Base-by-base conservation (phyloP, 2,888 invertebrate species). In the Galerucella pusilla region DNA sequence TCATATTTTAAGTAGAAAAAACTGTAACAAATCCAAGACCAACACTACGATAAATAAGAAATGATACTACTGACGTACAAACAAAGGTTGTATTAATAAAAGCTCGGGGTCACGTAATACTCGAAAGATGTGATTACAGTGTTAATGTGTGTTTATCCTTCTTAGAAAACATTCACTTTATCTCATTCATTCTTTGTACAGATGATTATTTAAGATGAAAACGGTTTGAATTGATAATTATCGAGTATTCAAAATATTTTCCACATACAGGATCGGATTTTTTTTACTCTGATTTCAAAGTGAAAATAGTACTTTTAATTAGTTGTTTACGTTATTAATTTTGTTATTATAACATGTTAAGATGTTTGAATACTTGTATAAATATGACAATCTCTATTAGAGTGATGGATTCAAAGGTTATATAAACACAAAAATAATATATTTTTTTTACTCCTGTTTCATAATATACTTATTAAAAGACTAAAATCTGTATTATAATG, bases 11-110 rank as follows among this genome's bases (percentile, higher is more conserved):
- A 12, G 46, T 14, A 16, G 14, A 5, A 64, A 45, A 9, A 16
- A 45, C 45, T 45, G 20, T 12, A 12, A 46, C 45, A 20, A 42
- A 46, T 10, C 5, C 12, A 64, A 45, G 64, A 45, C 20, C 64
- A 16, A 11, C 12, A 45, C 20, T 6, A 0, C 9, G 11, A 64
- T 20, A n/a, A 64, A 64, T 45, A 7, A 46, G 46, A 16, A 64
- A 16, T 46, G n/a, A 16, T 46, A 64, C 64, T 46, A 64, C 64
- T 64, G 42, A 64, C 7, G 11, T 64, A 16, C 20, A 16, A 64
- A 64, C 42, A 45, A 64, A 64, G 64, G 64, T 64, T 20, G 45
- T 20, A 46, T 64, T 45, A 64, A 64, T 64, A 64, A 64, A 64
- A 16, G 12, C 6, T 64, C 16, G 16, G 57, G 57, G 57, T 16